Base-by-base conservation (phyloP, 2,888 invertebrate genomes). In the Sacculina carcini region DNA sequence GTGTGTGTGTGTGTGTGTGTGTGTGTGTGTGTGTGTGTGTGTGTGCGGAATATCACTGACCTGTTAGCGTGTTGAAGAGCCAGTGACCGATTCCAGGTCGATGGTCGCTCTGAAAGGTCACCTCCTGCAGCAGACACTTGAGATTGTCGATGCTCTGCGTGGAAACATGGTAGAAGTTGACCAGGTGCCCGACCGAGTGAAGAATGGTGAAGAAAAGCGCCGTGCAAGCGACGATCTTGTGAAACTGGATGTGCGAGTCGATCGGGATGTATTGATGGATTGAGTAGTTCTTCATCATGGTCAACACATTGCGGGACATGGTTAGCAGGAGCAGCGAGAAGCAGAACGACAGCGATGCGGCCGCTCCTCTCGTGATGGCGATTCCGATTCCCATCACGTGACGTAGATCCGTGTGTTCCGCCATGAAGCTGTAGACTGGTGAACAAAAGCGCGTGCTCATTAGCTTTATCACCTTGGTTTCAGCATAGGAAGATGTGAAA, bases 371-470 rank as follows among this genome's bases (percentile, higher is more conserved):
- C 0, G 90, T 90, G 58, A 90, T 84, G 7, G 90, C 90, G 48
- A 92, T 92, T 0, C 92, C 90, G 2, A 87, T 86, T 2, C 92
- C 92, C 92, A 94, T 92, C 40, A 94, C 90, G 62, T 92, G 87
- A 1, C 92, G 71, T 58, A 94, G 67, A 65, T 94, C 92, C 24
- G 87, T 79, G 65, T 92, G 90, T 62, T 94, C 92, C 0, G 87
- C 79, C 83, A 92, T 85, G 65, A 90, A 90, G 0, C 89, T 86
- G 63, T 92, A 92, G 69, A 89, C 81, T 81, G 55, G 2, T 47
- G 50, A 55, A 54, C 52, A 53, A 53, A 40, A n/a, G 28, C 9
- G 10, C 19, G 7, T n/a, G n/a, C n/a, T n/a, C n/a, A n/a, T n/a
- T n/a, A n/a, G n/a, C n/a, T n/a, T n/a, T n/a, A n/a, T n/a, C n/a